Base-by-base conservation (phyloP, 2,888 invertebrate genomes). In the Synanthedon myopaeformis region DNA sequence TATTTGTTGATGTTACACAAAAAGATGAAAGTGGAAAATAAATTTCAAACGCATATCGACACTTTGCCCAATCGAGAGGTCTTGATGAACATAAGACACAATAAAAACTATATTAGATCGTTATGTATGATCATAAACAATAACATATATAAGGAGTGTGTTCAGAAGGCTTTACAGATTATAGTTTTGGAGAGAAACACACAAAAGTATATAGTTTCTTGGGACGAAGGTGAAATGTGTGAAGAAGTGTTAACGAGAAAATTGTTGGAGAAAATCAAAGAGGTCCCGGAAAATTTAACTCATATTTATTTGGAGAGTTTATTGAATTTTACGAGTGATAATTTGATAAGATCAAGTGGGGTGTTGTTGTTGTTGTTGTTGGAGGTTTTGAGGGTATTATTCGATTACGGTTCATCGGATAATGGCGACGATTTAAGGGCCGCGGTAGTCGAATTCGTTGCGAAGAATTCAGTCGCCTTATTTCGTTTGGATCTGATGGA, bases 301-400 rank as follows among this genome's bases (percentile, higher is more conserved):
- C 76, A 76, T 59, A 66, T 82, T 13, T 84, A 80, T 59, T 65
- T 86, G 55, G 62, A 70, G 28, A 73, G 78, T 55, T 58, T 82
- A 1, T 60, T 70, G 2, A 66, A 67, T 42, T 79, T 70, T 28
- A 62, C 82, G 0, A 60, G 63, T 6, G 58, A 59, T 6, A 65
- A 62, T 52, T 28, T 79, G 11, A 58, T 54, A 4, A 58, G 53
- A 55, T 35, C 62, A 4, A 28, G 49, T 45, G 54, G 57, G 51
- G 42, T 28, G 3, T 56, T 55, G 2, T 53, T 81, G 3, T 55
- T 28, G 3, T 56, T 55, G 2, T 53, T 81, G 3, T 55, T 78
- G 52, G 58, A 71, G 3, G 70, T 79, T 0, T 51, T 76, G 55
- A 67, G 70, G 54, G 59, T 70, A 45, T 56, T 82, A 13, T 74